Evolutionary conservation across 2,797 vertebrate species (phyloP), one percentile per base, ranked within the genome.

Genomic region (Helarctos malayanus): DNA sequence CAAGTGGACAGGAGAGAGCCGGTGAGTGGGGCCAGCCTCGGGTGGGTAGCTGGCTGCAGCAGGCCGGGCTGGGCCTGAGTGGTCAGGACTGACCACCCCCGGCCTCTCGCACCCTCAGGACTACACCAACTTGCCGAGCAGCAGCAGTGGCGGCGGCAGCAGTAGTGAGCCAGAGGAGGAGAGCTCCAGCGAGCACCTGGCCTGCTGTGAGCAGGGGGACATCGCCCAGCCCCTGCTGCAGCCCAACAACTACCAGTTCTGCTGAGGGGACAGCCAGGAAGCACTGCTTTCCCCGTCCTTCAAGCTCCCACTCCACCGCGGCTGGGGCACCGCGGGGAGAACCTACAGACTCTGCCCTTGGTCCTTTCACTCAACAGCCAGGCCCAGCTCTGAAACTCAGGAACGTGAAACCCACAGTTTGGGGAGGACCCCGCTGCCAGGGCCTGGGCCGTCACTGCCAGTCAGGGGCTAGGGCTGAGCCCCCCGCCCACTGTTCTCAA

Each of bases 231-330:
- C 99, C 21, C 99, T 99, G 97, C 99, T 99, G 98, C 99, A 99
- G 97, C 98, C 99, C 97, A 99, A 99, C 98, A 99, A 99, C 98
- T 99, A 99, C 81, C 99, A 99, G 99, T 99, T 99, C 98, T 99
- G 99, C 98, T 99, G 98, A 97, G 65, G 61, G 0, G 23, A n/a
- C 0, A 0, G 2, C 32, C 4, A 18, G 21, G 78, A 7, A 57
- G 56, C 52, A 5, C 45, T 1, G 98, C 81, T 38, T 61, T 59
- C 10, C 69, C 59, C 56, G n/a, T n/a, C n/a, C 32, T 65, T 80
- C 29, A 32, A 79, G 93, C 90, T 65, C 0, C 47, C 47, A 11
- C 54, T 95, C 75, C 82, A 56, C 86, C 16, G 25, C 14, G 81
- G 65, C 80, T 0, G 57, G 93, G 96, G 56, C 32, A 11, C 71